Evolutionary conservation across 2,113 vertebrate genomes (phyloP), one percentile per base, ranked within the genome.

Genomic region (Nesogale talazaci): DNA sequence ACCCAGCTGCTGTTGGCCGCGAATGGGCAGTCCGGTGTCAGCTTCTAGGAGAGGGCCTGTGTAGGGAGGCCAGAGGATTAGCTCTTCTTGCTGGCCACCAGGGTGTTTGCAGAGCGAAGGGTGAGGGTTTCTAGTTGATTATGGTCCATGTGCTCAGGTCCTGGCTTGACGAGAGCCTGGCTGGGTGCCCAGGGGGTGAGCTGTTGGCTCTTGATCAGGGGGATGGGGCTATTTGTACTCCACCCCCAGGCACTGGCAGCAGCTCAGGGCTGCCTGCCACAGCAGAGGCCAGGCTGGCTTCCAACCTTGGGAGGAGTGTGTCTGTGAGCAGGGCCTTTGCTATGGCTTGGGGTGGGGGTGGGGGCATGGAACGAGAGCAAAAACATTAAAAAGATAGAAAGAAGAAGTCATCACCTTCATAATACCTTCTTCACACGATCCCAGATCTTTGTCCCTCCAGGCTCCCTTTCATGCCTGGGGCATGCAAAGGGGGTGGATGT

Each of bases 101-200:
- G 83, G 67, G 65, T 92, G 72, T 92, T 89, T 94, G 88, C 67
- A 93, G 90, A 91, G 89, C 86, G 78, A 77, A 89, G 84, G 70
- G 83, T 85, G 36, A 40, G 88, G 56, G 6, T 38, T 84, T 63
- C 76, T 17, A 11, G 42, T 75, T 90, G 94, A 90, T 93, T 81
- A 86, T 91, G 74, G 65, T 78, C 89, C 72, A 23, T 88, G 89
- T 46, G 61, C 72, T 93, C 65, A 86, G 83, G 94, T 42, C 46
- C 78, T 91, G 91, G 81, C 86, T 88, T 74, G 89, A 88, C 92
- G 75, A 77, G 57, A 93, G 59, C 19, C 89, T 96, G 93, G 94
- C 93, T 52, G 79, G 78, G 38, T 70, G 67, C 92, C 92, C 72
- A 9, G 67, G 29, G 91, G 89, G 59, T 95, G 91, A 88, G 94